Percentiles rank a stretch among this genome's conserved stretches.
Conservation (phyloP, 2,888 invertebrate species). For the Spodoptera picta region DNA sequence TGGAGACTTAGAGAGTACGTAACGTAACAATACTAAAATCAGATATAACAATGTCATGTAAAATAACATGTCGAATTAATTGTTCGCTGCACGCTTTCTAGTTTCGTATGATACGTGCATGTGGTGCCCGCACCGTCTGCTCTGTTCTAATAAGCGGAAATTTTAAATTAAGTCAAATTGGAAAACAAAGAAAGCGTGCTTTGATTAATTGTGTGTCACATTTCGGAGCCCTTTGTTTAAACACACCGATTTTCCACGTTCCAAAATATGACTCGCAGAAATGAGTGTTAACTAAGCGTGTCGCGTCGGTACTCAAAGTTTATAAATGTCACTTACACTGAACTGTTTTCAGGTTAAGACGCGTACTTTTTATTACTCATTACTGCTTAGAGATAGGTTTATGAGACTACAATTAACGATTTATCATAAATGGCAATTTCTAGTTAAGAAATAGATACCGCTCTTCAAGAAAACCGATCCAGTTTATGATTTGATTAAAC, state of each 20-base stretch:
- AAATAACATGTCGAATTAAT: constrained; percentile 71
- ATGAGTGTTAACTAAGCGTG: not conserved
- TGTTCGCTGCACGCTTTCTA: constrained; percentile 75
- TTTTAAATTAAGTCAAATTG: constrained; percentile 59
- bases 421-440: not conserved
- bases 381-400: too few relatives aligned
- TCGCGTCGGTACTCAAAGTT: not conserved
- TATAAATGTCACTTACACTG: not conserved
- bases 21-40: constrained; percentile 43
- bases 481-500: constrained; percentile 27
- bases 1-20: constrained; percentile 35
- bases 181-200: constrained; percentile 60
- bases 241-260: constrained; percentile 21
- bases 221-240: constrained; percentile 26
- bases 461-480: not conserved
- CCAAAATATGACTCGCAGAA: not conserved
- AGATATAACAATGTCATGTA: constrained; percentile 61
- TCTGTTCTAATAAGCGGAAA: constrained; percentile 60
- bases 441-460: constrained; percentile 12
- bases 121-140: constrained; percentile 43
- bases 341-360: not conserved
- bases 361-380: too few relatives aligned
- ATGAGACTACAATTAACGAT: constrained; percentile 1
- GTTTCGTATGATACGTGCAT: constrained; percentile 53
- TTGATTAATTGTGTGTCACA: constrained; percentile 43